Conservation (phyloP, 2,113 vertebrate genomes). For the Callionymus lyra region DNA sequence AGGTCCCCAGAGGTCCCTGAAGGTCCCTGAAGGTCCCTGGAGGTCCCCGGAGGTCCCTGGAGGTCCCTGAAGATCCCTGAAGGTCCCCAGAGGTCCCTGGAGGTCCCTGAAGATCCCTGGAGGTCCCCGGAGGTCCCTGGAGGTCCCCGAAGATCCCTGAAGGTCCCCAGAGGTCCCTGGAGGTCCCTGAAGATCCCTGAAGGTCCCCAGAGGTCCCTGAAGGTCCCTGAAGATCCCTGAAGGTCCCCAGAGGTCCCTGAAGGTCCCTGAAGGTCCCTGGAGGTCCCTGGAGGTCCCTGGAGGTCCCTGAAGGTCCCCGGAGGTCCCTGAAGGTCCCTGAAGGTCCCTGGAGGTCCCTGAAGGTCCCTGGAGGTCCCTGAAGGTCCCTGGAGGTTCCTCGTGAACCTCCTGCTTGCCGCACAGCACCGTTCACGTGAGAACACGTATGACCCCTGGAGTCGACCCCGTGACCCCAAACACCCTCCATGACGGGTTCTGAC, state of each 20-base stretch:
- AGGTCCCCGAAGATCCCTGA: conserved; percentile 25
- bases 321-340: conserved; percentile 30
- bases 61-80: conserved; percentile 22
- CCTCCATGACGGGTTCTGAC: conserved; percentile 10
- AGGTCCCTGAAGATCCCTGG: conserved; percentile 13
- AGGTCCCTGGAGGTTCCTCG: conserved; percentile 23
- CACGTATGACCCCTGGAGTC: conserved; percentile 21
- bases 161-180: conserved; percentile 22
- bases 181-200: conserved; percentile 13
- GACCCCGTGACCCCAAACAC: conserved; percentile 19
- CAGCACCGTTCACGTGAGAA: conserved; percentile 35
- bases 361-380: conserved; percentile 26
- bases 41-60: conserved; percentile 13
- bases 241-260: conserved; percentile 35
- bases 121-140: conserved; percentile 20
- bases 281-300: conserved; percentile 32
- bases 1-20: too few relatives aligned
- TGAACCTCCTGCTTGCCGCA: conserved; percentile 24
- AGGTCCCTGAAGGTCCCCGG: conserved; percentile 32
- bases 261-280: conserved; percentile 33
- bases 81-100: conserved; percentile 22
- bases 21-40: conserved; percentile 23
- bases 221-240: too few relatives aligned
- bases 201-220: conserved; percentile 34
- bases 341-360: conserved; percentile 31